Base-by-base conservation (phyloP, 2,888 invertebrate species). In the Galerucella pusilla region DNA sequence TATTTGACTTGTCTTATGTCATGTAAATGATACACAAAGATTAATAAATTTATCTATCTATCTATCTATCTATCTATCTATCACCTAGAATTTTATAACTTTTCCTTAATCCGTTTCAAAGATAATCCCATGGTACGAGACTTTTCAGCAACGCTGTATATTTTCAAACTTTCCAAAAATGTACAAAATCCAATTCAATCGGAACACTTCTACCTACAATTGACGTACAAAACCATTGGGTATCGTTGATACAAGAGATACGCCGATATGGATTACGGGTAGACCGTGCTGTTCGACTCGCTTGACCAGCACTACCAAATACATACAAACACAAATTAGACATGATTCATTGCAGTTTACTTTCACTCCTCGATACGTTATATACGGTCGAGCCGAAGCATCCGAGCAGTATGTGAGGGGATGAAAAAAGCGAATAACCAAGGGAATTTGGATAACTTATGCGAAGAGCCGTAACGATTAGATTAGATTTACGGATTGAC, bases 341-440 rank as follows among this genome's bases (percentile, higher is more conserved):
- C 64, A 72, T 72, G 72, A 72, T 72, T 72, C 64, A 72, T 72
- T 65, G 71, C 71, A 63, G 63, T 63, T 63, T 42, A 63, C 42
- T 63, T 63, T 35, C 42, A 35, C 35, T 63, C 16, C 16, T 35
- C n/a, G 63, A 63, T 63, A 63, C 9, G 1, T 42, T 42, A 7
- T 42, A 63, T n/a, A 63, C 35, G 28, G 28, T n/a, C 63, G 35
- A 63, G 7, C 35, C 42, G 16, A 63, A 35, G 63, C 63, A 42
- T 20, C 57, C 10, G 16, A 16, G 20, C 16, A 57, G 3, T 57
- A 57, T 57, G 57, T 57, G 16, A 20, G 57, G 11, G 52, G 2
- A 57, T 20, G 7, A 57, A 57, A 57, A 57, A 54, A 57, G 16
- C 57, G 20, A 57, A 57, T 57, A 57, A 57, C 16, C 57, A 57